These are phyloP conservation scores for Papilio aristodemus DNA, from an alignment of 1,140 invertebrate genomes.

Conservation along the genomic window DNA sequence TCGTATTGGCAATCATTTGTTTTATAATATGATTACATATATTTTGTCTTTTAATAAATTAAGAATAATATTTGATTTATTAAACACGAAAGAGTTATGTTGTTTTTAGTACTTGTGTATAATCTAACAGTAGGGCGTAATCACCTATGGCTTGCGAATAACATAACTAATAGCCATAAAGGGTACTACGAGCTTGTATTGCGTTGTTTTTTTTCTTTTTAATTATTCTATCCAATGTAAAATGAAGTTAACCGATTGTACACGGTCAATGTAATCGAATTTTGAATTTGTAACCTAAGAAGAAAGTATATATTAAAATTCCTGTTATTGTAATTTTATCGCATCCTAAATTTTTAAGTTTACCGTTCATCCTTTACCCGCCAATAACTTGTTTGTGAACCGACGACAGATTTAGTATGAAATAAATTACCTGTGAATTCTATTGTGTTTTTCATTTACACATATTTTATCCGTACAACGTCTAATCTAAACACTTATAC, in stretches of 20 bases:
- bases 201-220: slow-evolving; percentile 70
- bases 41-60: slow-evolving; percentile 51
- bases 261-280: slow-evolving; percentile 21
- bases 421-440: slow-evolving; percentile 73
- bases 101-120: slow-evolving; percentile 68
- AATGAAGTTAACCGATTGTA: slow-evolving; percentile 26
- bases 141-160: slow-evolving; percentile 77
- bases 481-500: too few relatives aligned
- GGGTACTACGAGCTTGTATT: slow-evolving; percentile 73
- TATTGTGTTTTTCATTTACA: slow-evolving; percentile 43
- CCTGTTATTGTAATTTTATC: background rate
- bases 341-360: slow-evolving; percentile 7
- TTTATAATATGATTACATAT: slow-evolving; percentile 45
- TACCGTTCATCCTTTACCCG: background rate
- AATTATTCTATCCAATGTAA: slow-evolving; percentile 48
- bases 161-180: slow-evolving; percentile 77
- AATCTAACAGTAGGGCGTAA: slow-evolving; percentile 75
- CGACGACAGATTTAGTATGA: slow-evolving; percentile 57
- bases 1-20: slow-evolving; percentile 59
- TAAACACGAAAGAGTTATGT: slow-evolving; percentile 58
- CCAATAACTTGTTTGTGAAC: slow-evolving; percentile 38
- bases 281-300: background rate
- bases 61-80: slow-evolving; percentile 53
- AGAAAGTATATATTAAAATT: slow-evolving; percentile 21
- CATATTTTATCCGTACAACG: too few relatives aligned